Conservation (phyloP, 2,113 vertebrate genomes). For the Macroglossus sobrinus region DNA sequence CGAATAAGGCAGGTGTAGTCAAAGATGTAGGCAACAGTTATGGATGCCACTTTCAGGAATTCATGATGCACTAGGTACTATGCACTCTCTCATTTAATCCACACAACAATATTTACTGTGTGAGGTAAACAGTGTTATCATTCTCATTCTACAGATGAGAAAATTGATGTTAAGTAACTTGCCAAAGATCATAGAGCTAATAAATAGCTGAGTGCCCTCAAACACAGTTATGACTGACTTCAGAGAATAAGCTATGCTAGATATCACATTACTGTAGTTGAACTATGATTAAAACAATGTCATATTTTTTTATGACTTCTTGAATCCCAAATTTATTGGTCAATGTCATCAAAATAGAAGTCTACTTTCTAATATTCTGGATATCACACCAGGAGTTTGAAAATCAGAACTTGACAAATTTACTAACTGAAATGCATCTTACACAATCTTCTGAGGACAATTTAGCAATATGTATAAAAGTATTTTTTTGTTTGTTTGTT, state of each 20-base stretch:
- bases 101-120: not conserved
- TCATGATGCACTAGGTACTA: not conserved
- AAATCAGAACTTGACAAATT: not conserved
- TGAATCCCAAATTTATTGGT: not conserved
- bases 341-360: not conserved
- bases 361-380: not conserved
- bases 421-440: constrained; percentile 1
- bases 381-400: not conserved
- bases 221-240: not conserved
- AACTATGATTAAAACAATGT: not conserved
- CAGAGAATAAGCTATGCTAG: not conserved
- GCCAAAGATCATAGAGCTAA: not conserved
- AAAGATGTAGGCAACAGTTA: not conserved
- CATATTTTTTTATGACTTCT: not conserved
- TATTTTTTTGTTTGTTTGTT: not conserved
- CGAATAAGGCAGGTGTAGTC: not conserved
- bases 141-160: not conserved
- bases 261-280: not conserved
- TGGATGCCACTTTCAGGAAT: not conserved
- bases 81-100: not conserved
- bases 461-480: not conserved
- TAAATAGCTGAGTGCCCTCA: not conserved
- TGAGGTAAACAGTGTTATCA: not conserved
- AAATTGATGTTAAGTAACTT: not conserved
- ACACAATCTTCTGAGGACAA: not conserved